Percentiles rank a stretch among this genome's conserved stretches.
phyloP scores from a whole-genome alignment of 2,113 vertebrate species.

The Lates calcarifer region DNA sequence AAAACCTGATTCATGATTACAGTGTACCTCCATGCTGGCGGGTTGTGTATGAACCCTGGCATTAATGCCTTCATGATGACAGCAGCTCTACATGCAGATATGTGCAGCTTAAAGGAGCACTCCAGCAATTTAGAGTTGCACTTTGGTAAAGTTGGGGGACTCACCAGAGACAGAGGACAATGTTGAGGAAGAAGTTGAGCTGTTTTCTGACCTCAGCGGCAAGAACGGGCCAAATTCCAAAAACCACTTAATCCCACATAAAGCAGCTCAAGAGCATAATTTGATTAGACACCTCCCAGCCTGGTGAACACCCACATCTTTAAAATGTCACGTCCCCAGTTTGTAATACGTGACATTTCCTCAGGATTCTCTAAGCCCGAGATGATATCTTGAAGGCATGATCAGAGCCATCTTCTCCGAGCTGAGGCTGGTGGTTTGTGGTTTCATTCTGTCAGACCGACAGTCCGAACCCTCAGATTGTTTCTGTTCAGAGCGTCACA shows the following conservation, averaged over 20 bases:
- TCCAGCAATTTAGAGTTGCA: not conserved
- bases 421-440: not conserved
- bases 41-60: slow-evolving; percentile 34
- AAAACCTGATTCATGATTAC: slow-evolving; percentile 8
- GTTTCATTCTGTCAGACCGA: too few species aligned
- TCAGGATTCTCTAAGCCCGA: too few species aligned
- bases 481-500: not conserved
- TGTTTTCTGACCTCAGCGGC: not conserved
- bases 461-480: not conserved
- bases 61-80: slow-evolving; percentile 51
- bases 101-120: not conserved
- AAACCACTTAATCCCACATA: not conserved
- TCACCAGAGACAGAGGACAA: not conserved
- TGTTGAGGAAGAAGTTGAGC: too few species aligned
- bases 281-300: not conserved
- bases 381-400: too few species aligned
- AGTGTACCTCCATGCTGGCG: not conserved
- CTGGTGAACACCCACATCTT: not conserved
- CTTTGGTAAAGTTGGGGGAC: not conserved
- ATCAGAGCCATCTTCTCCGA: too few species aligned
- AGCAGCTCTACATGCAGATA: not conserved
- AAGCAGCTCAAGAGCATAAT: not conserved
- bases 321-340: not conserved
- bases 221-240: not conserved
- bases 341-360: too few species aligned